These are phyloP conservation scores for Antedon bifida DNA, from an alignment of 35 echinoderm and acorn worm genomes.

Conservation along the genomic window DNA sequence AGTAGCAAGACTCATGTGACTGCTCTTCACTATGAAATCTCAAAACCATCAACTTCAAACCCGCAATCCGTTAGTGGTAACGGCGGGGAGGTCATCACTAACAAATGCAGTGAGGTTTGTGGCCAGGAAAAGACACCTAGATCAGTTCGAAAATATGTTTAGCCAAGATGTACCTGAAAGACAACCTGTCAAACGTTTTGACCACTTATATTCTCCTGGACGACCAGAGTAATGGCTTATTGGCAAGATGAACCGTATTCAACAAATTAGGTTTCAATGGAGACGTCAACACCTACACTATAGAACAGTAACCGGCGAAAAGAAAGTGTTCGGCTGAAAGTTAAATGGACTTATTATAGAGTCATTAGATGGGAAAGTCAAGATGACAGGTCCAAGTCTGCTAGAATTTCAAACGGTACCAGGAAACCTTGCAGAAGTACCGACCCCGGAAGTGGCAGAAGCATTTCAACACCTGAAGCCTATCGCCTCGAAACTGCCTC, in stretches of 20 bases:
- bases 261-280: constrained; percentile 2
- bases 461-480: constrained; percentile 25
- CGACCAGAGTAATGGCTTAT: constrained; percentile 42
- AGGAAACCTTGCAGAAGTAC: constrained; percentile 30
- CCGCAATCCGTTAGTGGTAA: neutral
- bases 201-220: constrained; percentile 27
- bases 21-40: constrained; percentile 7
- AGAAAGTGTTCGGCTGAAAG: constrained; percentile 19
- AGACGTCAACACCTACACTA: constrained; percentile 18
- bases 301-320: constrained; percentile 19
- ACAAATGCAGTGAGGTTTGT: constrained; percentile 27
- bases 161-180: constrained; percentile 17
- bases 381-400: constrained; percentile 1
- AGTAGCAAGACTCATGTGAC: neutral
- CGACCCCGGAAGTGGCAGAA: constrained; percentile 13
- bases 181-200: constrained; percentile 7
- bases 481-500: constrained; percentile 13
- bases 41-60: neutral
- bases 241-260: constrained; percentile 15
- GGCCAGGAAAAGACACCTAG: neutral
- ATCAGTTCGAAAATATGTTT: constrained; percentile 33
- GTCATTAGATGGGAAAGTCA: constrained; percentile 21
- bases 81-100: neutral
- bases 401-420: constrained; percentile 32
- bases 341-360: constrained; percentile 18